phyloP scores from a whole-genome alignment of 2,797 vertebrate species.

The Furcifer pardalis region DNA sequence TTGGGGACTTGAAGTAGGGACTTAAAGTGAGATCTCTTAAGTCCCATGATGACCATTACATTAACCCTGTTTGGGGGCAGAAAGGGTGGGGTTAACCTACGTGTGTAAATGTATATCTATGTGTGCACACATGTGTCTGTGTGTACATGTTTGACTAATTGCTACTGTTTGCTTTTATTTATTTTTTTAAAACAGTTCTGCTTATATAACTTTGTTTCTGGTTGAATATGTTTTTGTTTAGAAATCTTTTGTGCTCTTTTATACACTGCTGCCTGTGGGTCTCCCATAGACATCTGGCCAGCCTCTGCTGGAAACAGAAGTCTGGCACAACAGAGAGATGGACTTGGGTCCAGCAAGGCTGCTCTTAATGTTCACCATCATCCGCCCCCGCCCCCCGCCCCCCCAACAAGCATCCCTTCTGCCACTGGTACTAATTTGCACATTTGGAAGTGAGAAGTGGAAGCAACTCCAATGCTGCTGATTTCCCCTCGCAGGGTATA shows the following conservation, averaged over 20 bases:
- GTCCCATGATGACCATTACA: no score
- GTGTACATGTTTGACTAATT: neutral
- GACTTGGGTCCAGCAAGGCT: neutral
- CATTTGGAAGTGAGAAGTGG: neutral
- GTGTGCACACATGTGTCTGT: no score
- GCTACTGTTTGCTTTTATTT: neutral
- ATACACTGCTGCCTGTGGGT: neutral
- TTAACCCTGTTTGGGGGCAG: no score
- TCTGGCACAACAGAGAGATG: neutral
- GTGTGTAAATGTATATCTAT: no score
- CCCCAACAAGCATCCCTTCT: neutral
- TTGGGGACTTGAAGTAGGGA: no score
- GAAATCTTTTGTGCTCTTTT: neutral
- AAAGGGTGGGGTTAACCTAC: no score
- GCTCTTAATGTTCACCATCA: neutral
- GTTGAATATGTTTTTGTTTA: neutral
- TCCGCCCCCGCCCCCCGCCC: no score
- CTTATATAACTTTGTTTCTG: neutral
- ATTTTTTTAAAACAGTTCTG: neutral
- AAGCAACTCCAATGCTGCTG: slow-evolving; percentile 45
- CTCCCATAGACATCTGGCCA: neutral
- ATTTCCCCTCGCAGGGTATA: slow-evolving; percentile 60
- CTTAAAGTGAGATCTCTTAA: no score
- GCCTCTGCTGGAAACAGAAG: neutral
- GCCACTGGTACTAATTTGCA: neutral